These are phyloP conservation scores for Tympanoctomys barrerae DNA, from an alignment of 2,797 vertebrate genomes.

Conservation along the genomic window DNA sequence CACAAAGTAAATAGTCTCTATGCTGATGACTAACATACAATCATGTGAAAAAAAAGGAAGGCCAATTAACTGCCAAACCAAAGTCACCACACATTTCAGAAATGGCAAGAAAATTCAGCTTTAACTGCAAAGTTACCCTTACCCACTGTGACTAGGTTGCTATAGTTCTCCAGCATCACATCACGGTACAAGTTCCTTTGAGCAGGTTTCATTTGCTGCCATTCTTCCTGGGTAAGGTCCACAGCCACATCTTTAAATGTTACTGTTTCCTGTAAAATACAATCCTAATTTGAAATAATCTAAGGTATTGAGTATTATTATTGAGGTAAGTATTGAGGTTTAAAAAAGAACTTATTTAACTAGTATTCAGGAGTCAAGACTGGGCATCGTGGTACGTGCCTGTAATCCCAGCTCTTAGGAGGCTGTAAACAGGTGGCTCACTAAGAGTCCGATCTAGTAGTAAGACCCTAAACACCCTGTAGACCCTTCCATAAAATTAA, in stretches of 20 bases:
- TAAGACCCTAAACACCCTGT: too few species aligned
- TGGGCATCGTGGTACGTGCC: too few species aligned
- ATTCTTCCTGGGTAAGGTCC: conserved; percentile 82
- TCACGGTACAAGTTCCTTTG: conserved; percentile 81
- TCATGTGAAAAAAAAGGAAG: background rate
- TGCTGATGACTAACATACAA: background rate
- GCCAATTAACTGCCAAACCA: background rate
- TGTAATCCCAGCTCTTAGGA: too few species aligned
- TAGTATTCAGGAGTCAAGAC: background rate
- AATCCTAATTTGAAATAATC: conserved; percentile 47
- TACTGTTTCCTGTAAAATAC: conserved; percentile 73
- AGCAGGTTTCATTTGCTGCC: conserved; percentile 78
- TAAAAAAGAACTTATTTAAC: background rate
- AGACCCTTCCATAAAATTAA: too few species aligned
- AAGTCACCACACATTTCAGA: background rate
- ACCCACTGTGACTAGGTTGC: conserved; percentile 78
- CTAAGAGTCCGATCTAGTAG: too few species aligned
- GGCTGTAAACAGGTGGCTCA: too few species aligned
- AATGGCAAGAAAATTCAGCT: background rate
- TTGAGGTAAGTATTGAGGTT: background rate
- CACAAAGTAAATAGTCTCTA: background rate
- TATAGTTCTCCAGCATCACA: conserved; percentile 84
- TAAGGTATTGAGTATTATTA: background rate
- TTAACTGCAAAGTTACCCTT: conserved; percentile 39
- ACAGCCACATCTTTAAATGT: conserved; percentile 83